Base-by-base conservation (phyloP, 1,140 invertebrate species). In the Centruroides sculpturatus region DNA sequence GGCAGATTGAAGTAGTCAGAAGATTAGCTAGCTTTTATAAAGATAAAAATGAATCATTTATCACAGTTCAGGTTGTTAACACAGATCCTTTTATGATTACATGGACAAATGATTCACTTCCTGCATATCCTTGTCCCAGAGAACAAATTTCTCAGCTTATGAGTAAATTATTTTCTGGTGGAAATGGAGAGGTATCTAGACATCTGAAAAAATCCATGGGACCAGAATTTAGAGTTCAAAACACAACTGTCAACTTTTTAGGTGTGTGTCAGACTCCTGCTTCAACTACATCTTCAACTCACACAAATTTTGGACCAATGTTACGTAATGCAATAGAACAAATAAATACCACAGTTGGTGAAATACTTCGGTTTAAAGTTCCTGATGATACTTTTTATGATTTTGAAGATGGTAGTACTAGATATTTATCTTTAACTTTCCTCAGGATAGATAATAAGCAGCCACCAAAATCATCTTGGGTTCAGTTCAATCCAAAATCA, bases 91-190 rank as follows among this genome's bases (percentile, higher is more conserved):
- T 53, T 34, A 69, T 75, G 49, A 69, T 72, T 65, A 80, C 83
- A 0, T 95, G 90, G 85, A 89, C 89, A 5, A 95, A 95, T 69
- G 89, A 91, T 63, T 86, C 86, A 23, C 70, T 95, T 62, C 82
- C 86, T 0, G 82, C 83, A 54, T 61, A 69, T 56, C 69, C 69
- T 11, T 71, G 69, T 57, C 69, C 69, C 3, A 57, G 34, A 34
- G 79, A 83, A 47, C 75, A 79, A 62, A 70, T 89, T 5, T 80
- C 62, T n/a, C 60, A 68, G 34, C 41, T 65, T 34, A 56, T 58
- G 13, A 60, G 83, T 68, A 78, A 79, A 72, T 83, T 86, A 72
- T 74, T 72, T 36, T 62, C 63, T 53, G 68, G 69, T 23, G 63
- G 63, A 47, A 61, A 63, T 7, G 60, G 59, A 54, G 64, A 66